A percentile compares a stretch with the other conserved stretches of the same genome.
These are phyloP conservation scores for Muschampia plurimacula DNA, from an alignment of 2,888 invertebrate species.

Conservation along the genomic window DNA sequence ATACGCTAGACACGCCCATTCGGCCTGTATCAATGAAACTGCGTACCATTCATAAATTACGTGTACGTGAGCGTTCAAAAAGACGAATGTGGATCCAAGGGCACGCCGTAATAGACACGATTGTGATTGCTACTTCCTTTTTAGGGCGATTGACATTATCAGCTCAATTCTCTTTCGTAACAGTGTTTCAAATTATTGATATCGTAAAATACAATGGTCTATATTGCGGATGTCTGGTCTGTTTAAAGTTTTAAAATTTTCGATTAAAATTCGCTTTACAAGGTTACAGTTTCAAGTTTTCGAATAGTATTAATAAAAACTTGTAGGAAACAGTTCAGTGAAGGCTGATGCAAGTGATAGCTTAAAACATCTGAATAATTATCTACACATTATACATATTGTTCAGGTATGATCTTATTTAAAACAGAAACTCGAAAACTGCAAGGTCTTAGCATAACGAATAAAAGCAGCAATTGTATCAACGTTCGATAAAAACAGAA, in stretches of 20 bases:
- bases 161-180: constrained; percentile 23
- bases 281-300: too few species aligned
- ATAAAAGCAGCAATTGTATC: constrained; percentile 30
- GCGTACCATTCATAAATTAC: constrained; percentile 72
- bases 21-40: constrained; percentile 61
- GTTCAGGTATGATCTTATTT: background rate
- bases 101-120: constrained; percentile 45
- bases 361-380: too few species aligned
- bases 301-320: too few species aligned
- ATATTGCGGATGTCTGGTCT: background rate
- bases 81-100: constrained; percentile 59
- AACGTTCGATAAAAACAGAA: constrained; percentile 61
- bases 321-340: too few species aligned
- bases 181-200: constrained; percentile 13
- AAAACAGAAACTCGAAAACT: constrained; percentile 12
- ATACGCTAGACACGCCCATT: constrained; percentile 63
- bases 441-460: constrained; percentile 30
- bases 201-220: background rate
- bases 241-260: too few species aligned
- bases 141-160: constrained; percentile 30
- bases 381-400: too few species aligned
- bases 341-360: too few species aligned
- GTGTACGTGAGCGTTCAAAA: constrained; percentile 58
- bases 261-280: too few species aligned
- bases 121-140: constrained; percentile 34